Percentiles rank a stretch among this genome's conserved stretches.
These are phyloP conservation scores for Pinctada fucata DNA, from an alignment of 2,888 invertebrate genomes.

Conservation along the genomic window DNA sequence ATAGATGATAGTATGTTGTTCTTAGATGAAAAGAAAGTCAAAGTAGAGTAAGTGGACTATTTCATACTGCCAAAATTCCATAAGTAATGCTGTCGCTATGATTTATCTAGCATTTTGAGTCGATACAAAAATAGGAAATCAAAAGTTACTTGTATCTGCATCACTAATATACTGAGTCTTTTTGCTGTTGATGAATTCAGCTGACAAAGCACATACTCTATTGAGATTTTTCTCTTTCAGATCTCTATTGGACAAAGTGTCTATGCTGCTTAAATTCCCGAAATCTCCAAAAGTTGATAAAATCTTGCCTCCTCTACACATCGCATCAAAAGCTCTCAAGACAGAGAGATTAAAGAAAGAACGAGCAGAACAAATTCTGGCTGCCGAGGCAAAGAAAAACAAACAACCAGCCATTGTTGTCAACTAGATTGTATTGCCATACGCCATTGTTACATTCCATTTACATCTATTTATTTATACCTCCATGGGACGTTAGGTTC, in stretches of 20 bases:
- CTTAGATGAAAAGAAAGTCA: conserved; percentile 64
- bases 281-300: conserved; percentile 73
- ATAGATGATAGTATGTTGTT: conserved; percentile 67
- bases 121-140: too few species aligned
- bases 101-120: too few species aligned
- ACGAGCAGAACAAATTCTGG: conserved; percentile 35
- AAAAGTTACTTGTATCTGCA: too few species aligned
- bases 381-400: conserved; percentile 39
- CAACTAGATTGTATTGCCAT: neutral
- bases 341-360: conserved; percentile 53
- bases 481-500: too few species aligned
- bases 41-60: conserved; percentile 67
- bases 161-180: too few species aligned
- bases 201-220: too few species aligned
- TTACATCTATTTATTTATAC: too few species aligned
- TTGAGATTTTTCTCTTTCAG: conserved; percentile 47
- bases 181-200: too few species aligned
- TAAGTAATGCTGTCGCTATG: too few species aligned
- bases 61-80: too few species aligned
- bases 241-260: conserved; percentile 65
- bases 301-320: conserved; percentile 68
- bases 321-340: conserved; percentile 54
- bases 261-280: conserved; percentile 71
- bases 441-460: too few species aligned
- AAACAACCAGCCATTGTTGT: conserved; percentile 37